Evolutionary conservation across 2,113 vertebrate species (phyloP).

Genomic region (Oenanthe melanoleuca): DNA sequence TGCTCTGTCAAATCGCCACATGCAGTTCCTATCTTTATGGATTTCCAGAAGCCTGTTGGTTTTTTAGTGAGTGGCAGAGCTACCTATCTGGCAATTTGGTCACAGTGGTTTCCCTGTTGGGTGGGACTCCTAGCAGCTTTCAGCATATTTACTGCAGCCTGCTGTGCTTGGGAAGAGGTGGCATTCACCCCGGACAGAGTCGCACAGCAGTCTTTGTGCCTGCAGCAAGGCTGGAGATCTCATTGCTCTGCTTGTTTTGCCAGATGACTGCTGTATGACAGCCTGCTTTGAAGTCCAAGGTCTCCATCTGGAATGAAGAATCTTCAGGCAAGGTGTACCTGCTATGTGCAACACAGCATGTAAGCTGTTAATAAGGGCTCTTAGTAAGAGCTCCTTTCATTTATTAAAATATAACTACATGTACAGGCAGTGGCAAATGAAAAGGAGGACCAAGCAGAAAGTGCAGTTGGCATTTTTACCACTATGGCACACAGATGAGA

Average conservation of each 20-base stretch:
- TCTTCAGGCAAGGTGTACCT: not conserved
- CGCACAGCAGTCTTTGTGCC: not conserved
- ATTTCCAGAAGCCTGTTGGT: not conserved
- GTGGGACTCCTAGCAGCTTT: not conserved
- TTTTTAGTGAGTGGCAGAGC: not conserved
- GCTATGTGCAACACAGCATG: not conserved
- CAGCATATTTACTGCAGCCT: not conserved
- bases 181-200: not conserved
- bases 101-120: not conserved
- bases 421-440: not conserved
- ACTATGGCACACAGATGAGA: not conserved
- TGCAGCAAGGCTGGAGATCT: not conserved
- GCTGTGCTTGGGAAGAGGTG: not conserved
- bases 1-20: not conserved
- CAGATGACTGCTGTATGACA: conserved; percentile 22
- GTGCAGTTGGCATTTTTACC: not conserved
- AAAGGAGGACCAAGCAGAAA: conserved; percentile 11
- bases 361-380: conserved; percentile 30
- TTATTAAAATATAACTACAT: conserved; percentile 29
- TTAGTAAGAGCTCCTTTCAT: not conserved
- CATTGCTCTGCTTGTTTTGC: conserved; percentile 27
- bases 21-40: not conserved
- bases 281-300: conserved; percentile 13
- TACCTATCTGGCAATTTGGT: not conserved
- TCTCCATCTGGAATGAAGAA: conserved; percentile 1